Evolutionary conservation across 2,797 vertebrate genomes (phyloP), one percentile per base, ranked within the genome.

Genomic region (Champsocephalus gunnari): DNA sequence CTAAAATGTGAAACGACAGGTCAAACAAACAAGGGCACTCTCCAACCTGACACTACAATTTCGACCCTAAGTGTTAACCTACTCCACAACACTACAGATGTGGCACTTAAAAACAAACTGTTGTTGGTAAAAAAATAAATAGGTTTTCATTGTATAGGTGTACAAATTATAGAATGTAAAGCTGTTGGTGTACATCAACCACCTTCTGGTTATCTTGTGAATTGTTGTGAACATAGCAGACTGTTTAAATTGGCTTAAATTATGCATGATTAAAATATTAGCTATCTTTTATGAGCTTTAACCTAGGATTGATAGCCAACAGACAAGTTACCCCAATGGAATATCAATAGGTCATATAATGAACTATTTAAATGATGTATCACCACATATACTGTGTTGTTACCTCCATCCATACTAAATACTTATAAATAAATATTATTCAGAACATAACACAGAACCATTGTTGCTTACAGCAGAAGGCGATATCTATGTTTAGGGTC

Each of bases 1-100:
- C 28, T 49, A 43, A 80, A 75, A 75, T 80, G 63, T 77, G 70
- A 80, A 34, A 71, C 10, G 68, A 57, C 28, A 48, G 61, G 76
- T 82, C 68, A 65, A 77, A 78, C 21, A 66, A 79, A 83, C 32
- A 5, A 62, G 53, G 9, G 2, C 60, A 5, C 49, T 58, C 45
- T 11, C 13, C 1, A 61, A 41, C 48, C 24, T 14, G 13, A 34
- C 53, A 67, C 19, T 13, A 11, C n/a, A 38, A 16, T 49, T 58
- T 57, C 14, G 17, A 53, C 12, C 41, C 28, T n/a, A 50, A 67
- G 5, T n/a, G 14, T 66, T 10, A 50, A 11, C 50, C 32, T 13
- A 28, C 24, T 43, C 34, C 2, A 16, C 32, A 8, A 50, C 34
- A 48, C 49, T 54, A 1, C 9, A 51, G 13, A 17, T 53, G 48